These are phyloP conservation scores for Forbesichthys papilliferus DNA, from an alignment of 2,113 vertebrate genomes.

Conservation along the genomic window DNA sequence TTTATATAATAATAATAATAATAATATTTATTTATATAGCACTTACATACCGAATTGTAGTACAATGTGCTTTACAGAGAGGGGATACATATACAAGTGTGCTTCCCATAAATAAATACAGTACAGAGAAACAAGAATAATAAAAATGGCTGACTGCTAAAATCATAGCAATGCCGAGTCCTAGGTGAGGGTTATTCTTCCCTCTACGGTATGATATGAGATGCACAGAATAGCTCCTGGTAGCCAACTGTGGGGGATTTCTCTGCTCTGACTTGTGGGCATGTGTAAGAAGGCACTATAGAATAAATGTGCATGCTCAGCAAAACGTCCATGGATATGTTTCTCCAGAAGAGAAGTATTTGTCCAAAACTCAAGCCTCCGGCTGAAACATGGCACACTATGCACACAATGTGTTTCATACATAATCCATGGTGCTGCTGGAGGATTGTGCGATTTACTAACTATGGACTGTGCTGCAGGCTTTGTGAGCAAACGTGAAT, in stretches of 20 bases:
- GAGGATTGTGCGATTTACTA: not conserved
- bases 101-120: too few relatives aligned
- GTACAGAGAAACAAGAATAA: too few relatives aligned
- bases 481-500: not conserved
- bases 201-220: too few relatives aligned
- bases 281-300: not conserved
- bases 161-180: too few relatives aligned
- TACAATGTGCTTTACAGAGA: too few relatives aligned
- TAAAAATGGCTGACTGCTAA: too few relatives aligned
- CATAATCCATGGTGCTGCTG: conserved; percentile 3
- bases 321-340: not conserved
- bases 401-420: conserved; percentile 12
- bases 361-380: not conserved
- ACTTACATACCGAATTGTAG: too few relatives aligned
- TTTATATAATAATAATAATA: too few relatives aligned
- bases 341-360: not conserved
- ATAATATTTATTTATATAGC: too few relatives aligned
- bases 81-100: too few relatives aligned
- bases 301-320: not conserved
- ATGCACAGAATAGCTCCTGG: too few relatives aligned
- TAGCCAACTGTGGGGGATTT: not conserved
- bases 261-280: not conserved
- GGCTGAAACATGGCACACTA: not conserved
- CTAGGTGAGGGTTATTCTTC: too few relatives aligned
- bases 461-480: not conserved